phyloP scores from a whole-genome alignment of 2,888 invertebrate genomes.

The Octonoba sinensis region DNA sequence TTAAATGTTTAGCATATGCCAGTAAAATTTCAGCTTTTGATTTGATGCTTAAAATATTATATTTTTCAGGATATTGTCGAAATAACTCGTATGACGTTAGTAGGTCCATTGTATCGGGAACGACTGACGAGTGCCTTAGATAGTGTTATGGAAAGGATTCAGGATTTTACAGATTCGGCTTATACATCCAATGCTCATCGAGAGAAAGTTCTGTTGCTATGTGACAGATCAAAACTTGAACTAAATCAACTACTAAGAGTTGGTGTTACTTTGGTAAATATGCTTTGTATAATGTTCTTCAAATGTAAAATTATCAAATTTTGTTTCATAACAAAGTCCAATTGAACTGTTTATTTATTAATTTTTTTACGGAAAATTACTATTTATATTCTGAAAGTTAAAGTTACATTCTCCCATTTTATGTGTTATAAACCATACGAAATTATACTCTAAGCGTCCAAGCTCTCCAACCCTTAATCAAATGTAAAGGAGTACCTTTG shows the following conservation, averaged over 20 bases:
- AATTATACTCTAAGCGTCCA: no score
- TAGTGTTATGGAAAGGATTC: conserved; percentile 90
- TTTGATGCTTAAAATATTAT: background rate
- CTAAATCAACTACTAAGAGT: conserved; percentile 89
- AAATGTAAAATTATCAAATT: background rate
- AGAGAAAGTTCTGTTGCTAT: conserved; percentile 88
- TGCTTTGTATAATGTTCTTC: background rate
- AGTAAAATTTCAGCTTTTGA: background rate
- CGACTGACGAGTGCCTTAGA: conserved; percentile 89
- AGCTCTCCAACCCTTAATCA: no score
- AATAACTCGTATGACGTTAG: conserved; percentile 85
- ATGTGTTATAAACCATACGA: no score
- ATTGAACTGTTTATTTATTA: no score
- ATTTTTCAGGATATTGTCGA: conserved; percentile 80
- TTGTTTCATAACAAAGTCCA: no score
- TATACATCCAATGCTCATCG: conserved; percentile 98
- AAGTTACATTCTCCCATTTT: no score
- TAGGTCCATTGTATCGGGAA: conserved; percentile 79
- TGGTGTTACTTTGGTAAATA: conserved; percentile 83
- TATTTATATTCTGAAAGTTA: no score
- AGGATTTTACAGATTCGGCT: conserved; percentile 98
- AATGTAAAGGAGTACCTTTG: no score
- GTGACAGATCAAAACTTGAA: conserved; percentile 92
- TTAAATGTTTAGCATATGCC: background rate
- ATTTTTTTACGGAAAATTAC: no score